Conservation (phyloP, 2,888 invertebrate species). For the Dorcus hopei region DNA sequence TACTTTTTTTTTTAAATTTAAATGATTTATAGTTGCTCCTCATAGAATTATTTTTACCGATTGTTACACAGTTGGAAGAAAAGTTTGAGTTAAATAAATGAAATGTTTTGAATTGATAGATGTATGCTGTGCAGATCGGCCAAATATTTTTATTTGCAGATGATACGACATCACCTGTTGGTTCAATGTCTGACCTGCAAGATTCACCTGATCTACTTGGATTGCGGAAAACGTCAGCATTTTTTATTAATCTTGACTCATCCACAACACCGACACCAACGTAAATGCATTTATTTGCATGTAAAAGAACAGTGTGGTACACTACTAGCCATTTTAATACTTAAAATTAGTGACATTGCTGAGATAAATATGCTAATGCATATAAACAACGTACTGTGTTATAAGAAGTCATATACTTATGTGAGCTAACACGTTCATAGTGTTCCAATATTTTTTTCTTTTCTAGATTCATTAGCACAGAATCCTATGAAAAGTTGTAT, state of each 20-base stretch:
- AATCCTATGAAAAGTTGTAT: neutral
- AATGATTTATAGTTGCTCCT: too few relatives aligned
- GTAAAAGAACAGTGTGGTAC: neutral
- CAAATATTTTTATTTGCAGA: conserved; percentile 31
- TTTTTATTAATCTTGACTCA: conserved; percentile 40
- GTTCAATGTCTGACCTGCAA: conserved; percentile 30
- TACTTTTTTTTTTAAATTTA: too few relatives aligned
- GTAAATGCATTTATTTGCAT: conserved; percentile 24
- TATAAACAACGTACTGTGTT: neutral
- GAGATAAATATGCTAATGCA: neutral
- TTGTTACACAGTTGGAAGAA: too few relatives aligned
- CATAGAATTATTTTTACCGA: too few relatives aligned
- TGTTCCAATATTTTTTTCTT: neutral
- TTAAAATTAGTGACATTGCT: too few relatives aligned
- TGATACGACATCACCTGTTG: conserved; percentile 32
- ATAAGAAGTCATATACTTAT: neutral
- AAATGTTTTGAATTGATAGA: too few relatives aligned
- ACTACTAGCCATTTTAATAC: too few relatives aligned
- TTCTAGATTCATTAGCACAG: neutral
- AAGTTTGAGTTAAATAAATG: too few relatives aligned
- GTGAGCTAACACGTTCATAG: neutral
- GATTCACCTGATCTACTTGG: conserved; percentile 36
- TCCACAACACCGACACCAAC: conserved; percentile 41
- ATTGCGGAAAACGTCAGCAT: conserved; percentile 37
- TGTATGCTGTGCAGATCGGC: conserved; percentile 1